Evolutionary conservation across 1,140 invertebrate genomes (phyloP), one percentile per base, ranked within the genome.

Genomic region (Phymastichus coffea): DNA sequence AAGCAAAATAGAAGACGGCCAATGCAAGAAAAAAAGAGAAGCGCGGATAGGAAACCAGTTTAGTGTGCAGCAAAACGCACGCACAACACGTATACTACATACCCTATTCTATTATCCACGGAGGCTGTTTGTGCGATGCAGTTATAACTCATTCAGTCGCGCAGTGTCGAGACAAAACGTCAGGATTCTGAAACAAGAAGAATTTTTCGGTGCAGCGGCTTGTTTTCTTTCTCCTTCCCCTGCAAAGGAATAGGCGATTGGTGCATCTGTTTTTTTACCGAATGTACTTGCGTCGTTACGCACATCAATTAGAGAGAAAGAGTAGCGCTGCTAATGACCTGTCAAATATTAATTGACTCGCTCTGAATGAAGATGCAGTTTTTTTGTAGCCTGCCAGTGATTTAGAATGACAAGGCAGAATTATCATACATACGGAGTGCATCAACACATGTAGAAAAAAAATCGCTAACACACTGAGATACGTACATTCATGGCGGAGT

Each of bases 21-120:
- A n/a, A n/a, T n/a, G n/a, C n/a, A 43, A 38, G 6, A 55, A 43
- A 35, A 41, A 30, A 19, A 17, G 23, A 48, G 51, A 43, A 44
- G 23, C 30, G 49, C 44, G 43, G 64, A 68, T 69, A 69, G 57
- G 63, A 68, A 69, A 73, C 72, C 71, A 71, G 72, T 73, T 73
- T 68, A 66, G 57, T 62, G 62, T 56, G 67, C 64, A 66, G 57
- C 65, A 44, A 64, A 65, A n/a, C 63, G 61, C 60, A 43, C 64
- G 57, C 58, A 54, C 60, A 63, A 65, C 63, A 63, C 63, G 58
- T 53, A 28, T 52, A 55, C 58, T 57, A 55, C 52, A 65, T 66
- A 57, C 65, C 64, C 68, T 69, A 54, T 60, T 64, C 66, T 70
- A 70, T 69, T 70, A 68, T 64, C 66, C 63, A 55, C n/a, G n/a